Base-by-base conservation (phyloP, 2,888 invertebrate species). In the Bombylius discolor region DNA sequence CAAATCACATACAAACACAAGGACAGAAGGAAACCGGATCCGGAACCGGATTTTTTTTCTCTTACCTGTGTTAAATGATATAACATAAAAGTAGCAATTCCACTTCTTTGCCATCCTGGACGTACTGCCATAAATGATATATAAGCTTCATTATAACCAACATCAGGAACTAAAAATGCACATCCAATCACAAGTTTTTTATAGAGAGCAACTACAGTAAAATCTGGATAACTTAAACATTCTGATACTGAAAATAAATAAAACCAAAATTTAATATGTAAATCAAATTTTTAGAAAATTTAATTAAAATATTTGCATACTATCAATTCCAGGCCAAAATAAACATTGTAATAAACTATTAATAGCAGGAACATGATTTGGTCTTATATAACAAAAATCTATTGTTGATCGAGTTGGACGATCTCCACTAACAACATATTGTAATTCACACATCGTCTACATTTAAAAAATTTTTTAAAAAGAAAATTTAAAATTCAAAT, bases 251-350 rank as follows among this genome's bases (percentile, higher is more conserved):
- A 39, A 42, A 32, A 7, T 49, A 58, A 31, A 42, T 11, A 42
- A 42, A 42, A 42, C 6, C 47, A 44, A 23, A 23, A 23, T 23
- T 23, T 23, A 23, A 23, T 23, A n/a, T n/a, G n/a, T n/a, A 23
- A 23, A 23, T 23, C 3, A 23, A 23, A 23, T 23, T 23, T 23
- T 2, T 23, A 3, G 3, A 23, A 23, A 23, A 23, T 23, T 23
- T 23, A 23, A 23, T 23, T 23, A 23, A 23, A 23, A 23, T n/a
- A n/a, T 23, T 23, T 23, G 23, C 84, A 81, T 75, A 93, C 93
- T 75, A 73, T 95, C 93, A 59, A 95, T 87, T 50, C 92, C 93
- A 4, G 92, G 88, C 94, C 95, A 95, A 74, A 95, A 95, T 72
- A 84, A 86, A 66, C 85, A 83, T 61, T 85, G 82, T 61, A 89